Conservation (phyloP, 2,888 invertebrate genomes). For the Tortrix viridana region DNA sequence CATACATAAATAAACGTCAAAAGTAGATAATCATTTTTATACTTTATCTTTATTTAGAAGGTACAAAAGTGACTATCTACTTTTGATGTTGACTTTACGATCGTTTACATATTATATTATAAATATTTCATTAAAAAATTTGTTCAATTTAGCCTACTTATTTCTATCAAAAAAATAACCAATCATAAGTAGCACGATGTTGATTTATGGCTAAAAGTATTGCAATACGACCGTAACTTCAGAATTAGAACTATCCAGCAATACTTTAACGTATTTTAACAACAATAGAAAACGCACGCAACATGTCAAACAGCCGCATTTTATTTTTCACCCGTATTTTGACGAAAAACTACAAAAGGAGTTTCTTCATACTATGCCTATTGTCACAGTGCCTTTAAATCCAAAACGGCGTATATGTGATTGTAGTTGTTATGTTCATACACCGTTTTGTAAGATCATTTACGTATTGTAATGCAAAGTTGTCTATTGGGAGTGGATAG, state of each 20-base stretch:
- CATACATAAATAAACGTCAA: too few species aligned
- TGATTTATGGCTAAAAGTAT: too few species aligned
- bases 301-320: conserved; percentile 8
- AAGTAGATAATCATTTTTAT: too few species aligned
- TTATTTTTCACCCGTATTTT: conserved; percentile 19
- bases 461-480: conserved; percentile 61
- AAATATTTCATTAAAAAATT: too few species aligned
- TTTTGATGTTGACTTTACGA: too few species aligned
- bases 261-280: conserved; percentile 21
- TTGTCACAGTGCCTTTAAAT: conserved; percentile 45
- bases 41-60: too few species aligned
- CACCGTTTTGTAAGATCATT: neutral
- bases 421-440: neutral
- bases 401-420: neutral
- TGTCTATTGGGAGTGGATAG: conserved; percentile 15
- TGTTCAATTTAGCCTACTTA: too few species aligned
- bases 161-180: too few species aligned
- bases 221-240: neutral
- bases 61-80: too few species aligned
- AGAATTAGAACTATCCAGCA: conserved; percentile 5
- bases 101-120: too few species aligned
- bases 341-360: conserved; percentile 30
- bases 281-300: conserved; percentile 22
- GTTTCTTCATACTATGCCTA: conserved; percentile 58
- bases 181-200: too few species aligned